These are phyloP conservation scores for Tyria jacobaeae DNA, from an alignment of 2,888 invertebrate species.

Conservation along the genomic window DNA sequence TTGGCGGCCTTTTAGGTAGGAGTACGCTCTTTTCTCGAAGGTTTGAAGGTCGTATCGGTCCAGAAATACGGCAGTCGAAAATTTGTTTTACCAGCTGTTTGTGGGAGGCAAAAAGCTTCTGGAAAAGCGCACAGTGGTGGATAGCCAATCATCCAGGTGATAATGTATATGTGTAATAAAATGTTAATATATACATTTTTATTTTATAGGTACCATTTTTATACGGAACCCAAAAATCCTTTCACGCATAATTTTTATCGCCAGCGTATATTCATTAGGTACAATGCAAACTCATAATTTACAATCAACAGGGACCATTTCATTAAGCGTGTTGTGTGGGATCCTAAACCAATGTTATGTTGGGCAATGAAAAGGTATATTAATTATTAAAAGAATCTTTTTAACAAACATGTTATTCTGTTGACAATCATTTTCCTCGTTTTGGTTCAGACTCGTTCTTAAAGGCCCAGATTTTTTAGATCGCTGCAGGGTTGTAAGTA, in stretches of 20 bases:
- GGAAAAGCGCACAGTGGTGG: too few species aligned
- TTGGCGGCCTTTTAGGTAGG: too few species aligned
- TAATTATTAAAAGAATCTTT: constrained; percentile 27
- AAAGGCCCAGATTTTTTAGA: background rate
- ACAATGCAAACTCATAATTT: constrained; percentile 8
- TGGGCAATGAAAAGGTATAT: constrained; percentile 24
- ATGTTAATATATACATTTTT: too few species aligned
- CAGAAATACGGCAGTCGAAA: too few species aligned
- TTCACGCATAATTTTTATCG: background rate
- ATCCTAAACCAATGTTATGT: constrained; percentile 38
- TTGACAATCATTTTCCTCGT: background rate
- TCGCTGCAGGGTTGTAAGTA: too few species aligned
- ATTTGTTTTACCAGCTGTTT: too few species aligned
- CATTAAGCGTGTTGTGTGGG: constrained; percentile 24
- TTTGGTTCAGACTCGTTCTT: background rate
- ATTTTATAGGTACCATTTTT: background rate
- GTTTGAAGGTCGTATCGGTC: too few species aligned
- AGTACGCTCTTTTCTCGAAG: too few species aligned
- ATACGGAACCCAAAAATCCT: background rate
- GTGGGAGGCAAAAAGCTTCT: too few species aligned
- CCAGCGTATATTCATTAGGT: background rate
- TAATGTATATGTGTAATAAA: too few species aligned
- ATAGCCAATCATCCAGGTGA: too few species aligned
- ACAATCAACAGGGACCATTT: constrained; percentile 25
- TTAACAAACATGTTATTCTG: background rate